A percentile compares a stretch with the other conserved stretches of the same genome.
Evolutionary conservation across 2,797 vertebrate genomes (phyloP).

Genomic region (Pseudochirops corinnae): DNA sequence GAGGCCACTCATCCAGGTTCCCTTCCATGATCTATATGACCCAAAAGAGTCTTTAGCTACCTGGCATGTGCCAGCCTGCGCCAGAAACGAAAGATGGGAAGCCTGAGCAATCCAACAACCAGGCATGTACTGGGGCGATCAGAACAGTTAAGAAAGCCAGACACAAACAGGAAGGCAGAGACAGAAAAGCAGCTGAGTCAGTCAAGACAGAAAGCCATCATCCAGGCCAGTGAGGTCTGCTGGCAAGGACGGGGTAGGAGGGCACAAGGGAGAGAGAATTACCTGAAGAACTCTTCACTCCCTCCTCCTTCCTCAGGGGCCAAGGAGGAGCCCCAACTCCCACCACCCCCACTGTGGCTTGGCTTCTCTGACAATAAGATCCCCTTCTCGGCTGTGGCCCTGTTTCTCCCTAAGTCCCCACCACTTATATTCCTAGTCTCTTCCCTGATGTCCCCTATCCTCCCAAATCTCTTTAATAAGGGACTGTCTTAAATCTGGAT

Average conservation of each 20-base stretch:
- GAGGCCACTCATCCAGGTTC: neutral
- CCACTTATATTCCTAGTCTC: neutral
- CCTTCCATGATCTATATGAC: neutral
- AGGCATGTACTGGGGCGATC: neutral
- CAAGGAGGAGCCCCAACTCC: no score
- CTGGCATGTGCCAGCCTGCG: neutral
- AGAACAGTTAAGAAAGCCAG: neutral
- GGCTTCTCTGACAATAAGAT: neutral
- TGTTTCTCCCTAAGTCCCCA: neutral
- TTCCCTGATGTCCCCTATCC: neutral
- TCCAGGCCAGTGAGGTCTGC: neutral
- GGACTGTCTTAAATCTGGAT: neutral
- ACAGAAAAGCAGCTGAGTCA: no score
- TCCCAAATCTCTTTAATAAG: neutral
- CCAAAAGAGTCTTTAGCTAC: neutral
- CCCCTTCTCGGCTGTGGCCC: neutral
- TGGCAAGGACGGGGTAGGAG: no score
- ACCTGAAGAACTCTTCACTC: neutral
- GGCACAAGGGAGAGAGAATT: neutral
- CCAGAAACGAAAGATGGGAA: neutral
- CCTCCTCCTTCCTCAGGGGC: no score
- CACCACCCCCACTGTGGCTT: no score
- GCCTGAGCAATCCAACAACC: neutral
- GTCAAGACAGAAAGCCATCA: neutral
- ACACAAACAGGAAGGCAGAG: neutral